Evolutionary conservation across 2,797 vertebrate genomes (phyloP), one percentile per base, ranked within the genome.

Genomic region (Hyperoplus immaculatus): DNA sequence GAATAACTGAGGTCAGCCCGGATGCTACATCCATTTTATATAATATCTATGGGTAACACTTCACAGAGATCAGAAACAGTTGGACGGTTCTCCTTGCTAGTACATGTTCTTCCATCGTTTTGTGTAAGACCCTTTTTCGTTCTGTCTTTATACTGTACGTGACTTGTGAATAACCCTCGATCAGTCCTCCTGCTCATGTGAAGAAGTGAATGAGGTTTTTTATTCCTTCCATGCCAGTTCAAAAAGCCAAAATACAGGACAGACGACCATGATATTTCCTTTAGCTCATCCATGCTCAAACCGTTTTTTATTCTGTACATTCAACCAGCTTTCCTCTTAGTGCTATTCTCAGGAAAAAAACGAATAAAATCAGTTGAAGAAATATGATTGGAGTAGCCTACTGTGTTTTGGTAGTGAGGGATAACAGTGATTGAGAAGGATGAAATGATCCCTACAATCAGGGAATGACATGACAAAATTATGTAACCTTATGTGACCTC

Each of bases 61-160:
- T 51, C 61, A 56, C 9, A 41, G 36, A 58, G 21, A 21, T 42
- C 38, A 45, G 69, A 83, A 14, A 50, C 77, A 66, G 61, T 47
- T 65, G 29, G 18, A 51, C 4, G 4, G 5, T 62, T 61, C 38
- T 49, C 18, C 12, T 46, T 55, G 42, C 60, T 46, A 11, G 10
- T 1, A 56, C 42, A 55, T 72, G 15, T 58, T 36, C 12, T 5
- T 36, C 55, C 53, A 38, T 36, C 8, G 3, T 36, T 36, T 46
- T 56, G 18, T 8, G 15, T 61, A 9, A 5, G 45, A 56, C 9
- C n/a, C 61, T 29, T 5, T 18, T 66, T 39, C 21, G 16, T 54
- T 60, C 45, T 13, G 21, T 18, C 13, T 21, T 50, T 39, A 29
- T 8, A 50, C 5, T n/a, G 16, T 53, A 11, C 45, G 13, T 53